Conservation (phyloP, 2,797 vertebrate genomes). For the Naso thynnoides region DNA sequence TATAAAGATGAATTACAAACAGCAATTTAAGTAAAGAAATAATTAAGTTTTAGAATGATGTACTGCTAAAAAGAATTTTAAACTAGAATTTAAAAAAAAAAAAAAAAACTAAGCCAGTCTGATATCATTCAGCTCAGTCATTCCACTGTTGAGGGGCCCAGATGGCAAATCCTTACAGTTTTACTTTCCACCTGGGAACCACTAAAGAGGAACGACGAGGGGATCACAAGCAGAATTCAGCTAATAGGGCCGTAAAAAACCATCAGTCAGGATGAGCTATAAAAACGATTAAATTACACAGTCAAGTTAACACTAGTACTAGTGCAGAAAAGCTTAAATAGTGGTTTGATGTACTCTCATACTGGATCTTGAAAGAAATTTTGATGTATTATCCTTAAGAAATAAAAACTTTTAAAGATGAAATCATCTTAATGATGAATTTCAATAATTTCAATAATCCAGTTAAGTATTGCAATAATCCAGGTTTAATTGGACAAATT, state of each 20-base stretch:
- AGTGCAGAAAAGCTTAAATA: background rate
- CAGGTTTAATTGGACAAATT: background rate
- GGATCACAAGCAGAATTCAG: background rate
- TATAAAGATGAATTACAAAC: background rate
- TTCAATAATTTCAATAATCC: background rate
- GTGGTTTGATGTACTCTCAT: background rate
- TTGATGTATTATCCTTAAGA: background rate
- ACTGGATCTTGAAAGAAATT: background rate
- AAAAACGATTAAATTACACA: constrained; percentile 18
- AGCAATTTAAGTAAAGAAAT: background rate
- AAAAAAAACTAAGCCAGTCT: background rate
- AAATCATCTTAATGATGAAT: background rate
- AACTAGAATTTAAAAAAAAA: background rate
- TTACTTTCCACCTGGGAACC: background rate
- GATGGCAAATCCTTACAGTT: constrained; percentile 10
- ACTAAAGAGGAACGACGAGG: background rate
- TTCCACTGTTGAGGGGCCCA: background rate
- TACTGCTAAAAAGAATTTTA: background rate
- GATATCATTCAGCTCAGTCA: background rate
- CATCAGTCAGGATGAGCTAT: constrained; percentile 1
- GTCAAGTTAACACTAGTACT: background rate
- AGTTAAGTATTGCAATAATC: background rate
- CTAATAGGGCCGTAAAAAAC: constrained; percentile 4
- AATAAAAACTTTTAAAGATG: background rate
- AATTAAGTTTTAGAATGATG: background rate